Evolutionary conservation across 1,140 invertebrate genomes (phyloP), one percentile per base, ranked within the genome.

Genomic region (Macrotrachela quadricornifera): DNA sequence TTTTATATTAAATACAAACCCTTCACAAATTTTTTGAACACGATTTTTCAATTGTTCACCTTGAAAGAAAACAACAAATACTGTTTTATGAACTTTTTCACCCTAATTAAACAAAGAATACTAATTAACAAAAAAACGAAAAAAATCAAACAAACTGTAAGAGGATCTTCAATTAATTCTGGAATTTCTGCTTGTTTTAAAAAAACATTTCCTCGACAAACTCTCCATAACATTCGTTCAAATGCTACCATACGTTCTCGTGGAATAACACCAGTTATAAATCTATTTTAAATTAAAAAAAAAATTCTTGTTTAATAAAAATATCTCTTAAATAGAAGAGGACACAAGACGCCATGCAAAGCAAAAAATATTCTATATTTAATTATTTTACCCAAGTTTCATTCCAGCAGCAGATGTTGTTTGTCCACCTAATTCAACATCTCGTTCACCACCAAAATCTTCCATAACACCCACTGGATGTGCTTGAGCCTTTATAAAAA

Each of bases 21-120:
- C 92, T 57, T 86, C 80, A 71, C 90, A 96, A 40, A 96, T 91
- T 71, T 97, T 97, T 72, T 91, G 91, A 37, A 96, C 90, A 56
- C 87, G 78, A 17, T 79, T 79, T 72, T 95, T 96, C 42, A 96
- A 71, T 64, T 96, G 88, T 66, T 95, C 91, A 52, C 91, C 91
- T 86, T 97, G 91, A 77, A 95, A 97, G 75, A 96, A 96, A 53
- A 90, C 84, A 51, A 96, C 90, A 70, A 96, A 96, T 1, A 94
- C 88, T n/a, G 82, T 85, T 71, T 96, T 96, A 73, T 81, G 81
- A 36, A 91, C 84, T 66, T 83, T 77, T 65, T 90, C 85, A 15
- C 87, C 88, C 80, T 88, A 72, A 44, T 70, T 72, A 42, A 46
- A 69, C 38, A 97, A 63, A 70, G 91, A 2, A 30, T 4, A 4